Conservation (phyloP, 2,888 invertebrate species). For the Drosophila melanosoma region DNA sequence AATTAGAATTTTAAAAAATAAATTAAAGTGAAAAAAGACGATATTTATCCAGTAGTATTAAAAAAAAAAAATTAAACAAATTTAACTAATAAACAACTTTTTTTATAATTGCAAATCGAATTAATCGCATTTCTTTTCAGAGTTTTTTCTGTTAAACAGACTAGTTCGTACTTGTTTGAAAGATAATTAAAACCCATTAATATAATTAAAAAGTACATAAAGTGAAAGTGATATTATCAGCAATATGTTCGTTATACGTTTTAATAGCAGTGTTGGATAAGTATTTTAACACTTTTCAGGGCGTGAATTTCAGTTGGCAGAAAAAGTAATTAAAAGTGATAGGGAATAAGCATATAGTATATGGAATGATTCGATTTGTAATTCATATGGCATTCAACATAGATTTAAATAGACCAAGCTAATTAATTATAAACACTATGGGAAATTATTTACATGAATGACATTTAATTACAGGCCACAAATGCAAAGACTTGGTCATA, state of each 20-base stretch:
- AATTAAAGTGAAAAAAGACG: background rate
- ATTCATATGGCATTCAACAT: background rate
- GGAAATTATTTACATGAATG: background rate
- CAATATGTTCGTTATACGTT: background rate
- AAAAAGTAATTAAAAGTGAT: background rate
- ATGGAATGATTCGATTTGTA: background rate
- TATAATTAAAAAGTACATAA: background rate
- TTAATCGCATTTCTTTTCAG: background rate
- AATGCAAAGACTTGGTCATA: constrained; percentile 48
- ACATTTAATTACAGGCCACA: background rate
- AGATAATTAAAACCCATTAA: background rate
- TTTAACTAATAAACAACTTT: background rate
- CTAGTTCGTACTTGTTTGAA: background rate
- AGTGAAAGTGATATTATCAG: background rate
- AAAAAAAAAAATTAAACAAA: background rate
- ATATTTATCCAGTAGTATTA: background rate
- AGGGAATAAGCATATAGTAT: background rate
- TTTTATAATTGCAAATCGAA: background rate
- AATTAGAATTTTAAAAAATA: background rate
- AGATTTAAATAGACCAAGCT: background rate
- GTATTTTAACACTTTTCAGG: background rate
- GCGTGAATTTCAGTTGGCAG: background rate
- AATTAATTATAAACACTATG: background rate
- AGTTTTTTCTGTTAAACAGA: background rate
- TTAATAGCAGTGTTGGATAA: background rate